Evolutionary conservation across 35 echinoderm and acorn worm genomes (phyloP).

Genomic region (Strongylocentrotus purpuratus): DNA sequence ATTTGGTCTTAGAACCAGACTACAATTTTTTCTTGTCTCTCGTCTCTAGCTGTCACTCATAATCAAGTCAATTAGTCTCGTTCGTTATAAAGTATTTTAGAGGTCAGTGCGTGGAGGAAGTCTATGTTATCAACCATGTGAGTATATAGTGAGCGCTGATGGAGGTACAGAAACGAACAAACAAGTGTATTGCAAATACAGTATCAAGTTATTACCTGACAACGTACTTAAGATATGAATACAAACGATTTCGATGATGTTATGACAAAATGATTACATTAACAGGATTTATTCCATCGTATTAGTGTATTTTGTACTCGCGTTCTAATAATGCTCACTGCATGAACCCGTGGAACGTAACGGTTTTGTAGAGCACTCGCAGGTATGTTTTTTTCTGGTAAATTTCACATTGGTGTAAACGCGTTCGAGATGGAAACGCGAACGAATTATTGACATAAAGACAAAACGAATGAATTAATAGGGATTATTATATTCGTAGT

Average conservation of each 20-base stretch:
- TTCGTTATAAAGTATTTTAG: constrained; percentile 46
- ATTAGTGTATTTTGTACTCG: neutral
- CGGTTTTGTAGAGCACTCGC: too few relatives aligned
- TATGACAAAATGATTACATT: neutral
- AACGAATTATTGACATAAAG: too few relatives aligned
- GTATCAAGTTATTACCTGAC: neutral
- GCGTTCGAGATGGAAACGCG: too few relatives aligned
- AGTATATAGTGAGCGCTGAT: neutral
- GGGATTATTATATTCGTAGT: too few relatives aligned
- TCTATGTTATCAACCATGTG: constrained; percentile 31
- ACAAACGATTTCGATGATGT: neutral
- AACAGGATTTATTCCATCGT: neutral
- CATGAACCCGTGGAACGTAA: neutral
- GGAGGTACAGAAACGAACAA: neutral
- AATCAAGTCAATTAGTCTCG: constrained; percentile 51
- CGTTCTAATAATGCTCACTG: neutral
- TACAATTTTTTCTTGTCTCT: neutral
- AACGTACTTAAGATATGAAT: neutral
- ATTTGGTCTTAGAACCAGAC: neutral
- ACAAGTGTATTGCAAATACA: neutral
- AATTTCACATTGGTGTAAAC: too few relatives aligned
- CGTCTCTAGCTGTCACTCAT: constrained; percentile 31
- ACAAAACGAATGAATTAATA: too few relatives aligned
- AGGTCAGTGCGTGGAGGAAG: constrained; percentile 34
- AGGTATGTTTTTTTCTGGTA: too few relatives aligned